phyloP scores from a whole-genome alignment of 2,113 vertebrate species.

The Dipodomys merriami region DNA sequence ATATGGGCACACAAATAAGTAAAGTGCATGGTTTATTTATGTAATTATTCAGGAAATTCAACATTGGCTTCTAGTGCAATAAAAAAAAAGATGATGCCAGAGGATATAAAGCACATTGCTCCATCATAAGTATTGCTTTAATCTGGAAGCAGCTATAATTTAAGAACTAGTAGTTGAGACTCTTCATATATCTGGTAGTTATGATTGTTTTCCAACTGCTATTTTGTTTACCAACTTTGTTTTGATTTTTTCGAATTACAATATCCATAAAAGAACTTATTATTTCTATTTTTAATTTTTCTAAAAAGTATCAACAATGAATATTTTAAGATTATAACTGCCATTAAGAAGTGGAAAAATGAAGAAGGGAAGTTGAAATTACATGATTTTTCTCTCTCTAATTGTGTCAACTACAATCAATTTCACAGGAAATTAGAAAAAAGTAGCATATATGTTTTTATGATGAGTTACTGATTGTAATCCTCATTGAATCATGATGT shows the following conservation, averaged over 20 bases:
- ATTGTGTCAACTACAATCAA: slow-evolving; percentile 1
- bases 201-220: slow-evolving; percentile 45
- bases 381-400: neutral
- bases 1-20: slow-evolving; percentile 75
- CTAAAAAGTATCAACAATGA: neutral
- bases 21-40: slow-evolving; percentile 76
- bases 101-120: slow-evolving; percentile 55
- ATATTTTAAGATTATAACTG: slow-evolving; percentile 28
- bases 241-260: slow-evolving; percentile 63
- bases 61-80: slow-evolving; percentile 70
- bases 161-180: slow-evolving; percentile 45
- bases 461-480: slow-evolving; percentile 30
- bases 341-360: slow-evolving; percentile 41
- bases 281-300: slow-evolving; percentile 39
- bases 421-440: neutral
- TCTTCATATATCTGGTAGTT: slow-evolving; percentile 27
- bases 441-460: slow-evolving; percentile 25
- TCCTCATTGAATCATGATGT: neutral
- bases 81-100: slow-evolving; percentile 68
- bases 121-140: slow-evolving; percentile 54
- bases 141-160: slow-evolving; percentile 64
- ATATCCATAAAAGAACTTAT: neutral
- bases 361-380: neutral
- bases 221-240: slow-evolving; percentile 56
- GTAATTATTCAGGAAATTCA: slow-evolving; percentile 78